A percentile compares a stretch with the other conserved stretches of the same genome.
Conservation (phyloP, 2,113 vertebrate genomes). For the Charadrius vociferus region DNA sequence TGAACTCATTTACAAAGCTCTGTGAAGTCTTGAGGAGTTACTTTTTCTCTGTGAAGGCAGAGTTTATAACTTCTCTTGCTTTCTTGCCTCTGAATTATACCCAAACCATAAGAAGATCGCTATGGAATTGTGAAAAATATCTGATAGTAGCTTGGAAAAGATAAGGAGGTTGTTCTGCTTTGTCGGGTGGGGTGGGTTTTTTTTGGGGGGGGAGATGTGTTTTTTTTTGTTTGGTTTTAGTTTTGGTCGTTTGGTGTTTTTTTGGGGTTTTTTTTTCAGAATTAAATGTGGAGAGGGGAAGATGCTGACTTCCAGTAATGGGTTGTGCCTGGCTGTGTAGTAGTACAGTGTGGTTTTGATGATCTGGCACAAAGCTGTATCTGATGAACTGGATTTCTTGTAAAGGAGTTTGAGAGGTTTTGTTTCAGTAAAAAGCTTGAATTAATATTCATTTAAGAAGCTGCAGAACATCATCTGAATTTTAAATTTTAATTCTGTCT, state of each 20-base stretch:
- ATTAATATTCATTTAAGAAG: neutral
- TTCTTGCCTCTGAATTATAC: neutral
- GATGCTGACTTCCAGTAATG: neutral
- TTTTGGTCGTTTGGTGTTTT: neutral
- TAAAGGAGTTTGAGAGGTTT: neutral
- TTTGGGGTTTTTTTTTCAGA: neutral
- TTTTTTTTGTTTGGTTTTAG: neutral
- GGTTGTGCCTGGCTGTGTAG: neutral
- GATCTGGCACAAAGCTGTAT: neutral
- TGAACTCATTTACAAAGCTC: neutral
- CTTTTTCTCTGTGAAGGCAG: neutral
- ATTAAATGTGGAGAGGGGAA: neutral
- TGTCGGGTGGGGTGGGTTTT: neutral
- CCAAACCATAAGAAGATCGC: neutral
- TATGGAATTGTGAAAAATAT: neutral
- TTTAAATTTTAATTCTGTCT: neutral
- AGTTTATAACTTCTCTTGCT: neutral
- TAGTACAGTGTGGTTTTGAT: neutral
- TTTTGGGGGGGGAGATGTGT: fast-evolving
- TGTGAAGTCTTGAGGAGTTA: neutral
- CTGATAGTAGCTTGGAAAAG: neutral
- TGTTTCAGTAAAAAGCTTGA: neutral
- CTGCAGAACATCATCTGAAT: neutral
- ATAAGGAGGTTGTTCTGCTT: neutral
- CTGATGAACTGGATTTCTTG: neutral